Percentiles rank a stretch among this genome's conserved stretches.
Conservation (phyloP, 1,140 invertebrate genomes). For the Halictus rubicundus region DNA sequence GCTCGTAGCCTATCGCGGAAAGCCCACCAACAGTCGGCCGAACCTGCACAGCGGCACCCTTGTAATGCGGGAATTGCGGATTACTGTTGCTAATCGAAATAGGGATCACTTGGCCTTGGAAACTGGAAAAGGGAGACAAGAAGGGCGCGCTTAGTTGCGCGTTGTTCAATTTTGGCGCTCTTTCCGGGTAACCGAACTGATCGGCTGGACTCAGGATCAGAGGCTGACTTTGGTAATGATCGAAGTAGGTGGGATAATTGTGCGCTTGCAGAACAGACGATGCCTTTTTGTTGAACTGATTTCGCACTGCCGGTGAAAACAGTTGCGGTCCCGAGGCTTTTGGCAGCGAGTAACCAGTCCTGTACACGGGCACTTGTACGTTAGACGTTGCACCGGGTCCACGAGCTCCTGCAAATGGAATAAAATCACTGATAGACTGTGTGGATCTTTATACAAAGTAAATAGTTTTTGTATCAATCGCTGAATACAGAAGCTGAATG, state of each 20-base stretch:
- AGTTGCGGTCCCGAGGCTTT: conserved; percentile 1
- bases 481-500: too few relatives aligned
- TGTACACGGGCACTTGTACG: conserved; percentile 37
- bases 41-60: conserved; percentile 54
- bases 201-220: conserved; percentile 58
- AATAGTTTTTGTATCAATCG: too few relatives aligned
- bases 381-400: not conserved
- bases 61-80: conserved; percentile 66
- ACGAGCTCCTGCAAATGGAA: not conserved
- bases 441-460: too few relatives aligned
- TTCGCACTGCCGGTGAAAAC: conserved; percentile 9
- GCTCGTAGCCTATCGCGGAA: conserved; percentile 63
- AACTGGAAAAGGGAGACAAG: conserved; percentile 47
- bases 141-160: conserved; percentile 46
- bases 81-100: conserved; percentile 54
- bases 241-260: conserved; percentile 41
- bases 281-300: conserved; percentile 20
- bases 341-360: conserved; percentile 2
- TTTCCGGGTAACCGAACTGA: conserved; percentile 47
- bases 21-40: conserved; percentile 28
- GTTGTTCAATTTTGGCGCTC: conserved; percentile 29
- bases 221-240: conserved; percentile 58
- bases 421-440: too few relatives aligned
- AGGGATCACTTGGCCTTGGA: conserved; percentile 63
- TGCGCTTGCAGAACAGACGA: conserved; percentile 57